Percentiles rank a stretch among this genome's conserved stretches.
phyloP scores from a whole-genome alignment of 37 sponge, comb jelly and placozoan genomes.

The Hexactinellida sp. region DNA sequence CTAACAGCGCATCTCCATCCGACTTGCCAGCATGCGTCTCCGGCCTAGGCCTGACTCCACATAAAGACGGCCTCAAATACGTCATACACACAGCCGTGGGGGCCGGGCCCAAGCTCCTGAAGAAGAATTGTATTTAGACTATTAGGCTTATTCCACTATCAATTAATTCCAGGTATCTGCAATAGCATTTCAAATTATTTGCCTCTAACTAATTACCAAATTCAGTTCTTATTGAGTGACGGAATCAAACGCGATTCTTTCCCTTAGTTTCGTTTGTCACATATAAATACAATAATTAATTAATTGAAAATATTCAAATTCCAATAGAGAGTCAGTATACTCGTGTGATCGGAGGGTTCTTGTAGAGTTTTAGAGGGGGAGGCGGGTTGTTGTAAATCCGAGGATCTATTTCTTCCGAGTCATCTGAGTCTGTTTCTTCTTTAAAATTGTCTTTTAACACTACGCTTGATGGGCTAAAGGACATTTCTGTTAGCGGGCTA shows the following conservation, averaged over 20 bases:
- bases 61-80: neutral
- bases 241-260: no score
- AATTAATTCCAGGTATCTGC: no score
- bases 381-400: neutral
- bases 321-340: no score
- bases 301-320: neutral
- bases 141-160: neutral
- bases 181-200: no score
- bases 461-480: neutral
- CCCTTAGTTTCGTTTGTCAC: no score
- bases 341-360: neutral
- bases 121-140: no score
- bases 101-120: neutral
- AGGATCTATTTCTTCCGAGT: constrained; percentile 3
- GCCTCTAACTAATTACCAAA: no score
- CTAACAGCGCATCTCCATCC: neutral
- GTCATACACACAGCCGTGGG: neutral
- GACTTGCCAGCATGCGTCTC: neutral
- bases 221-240: no score
- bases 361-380: neutral
- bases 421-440: neutral
- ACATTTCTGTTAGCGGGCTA: neutral
- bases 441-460: neutral
- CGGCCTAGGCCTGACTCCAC: neutral
- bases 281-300: no score